A percentile compares a stretch with the other conserved stretches of the same genome.
Evolutionary conservation across 2,113 vertebrate genomes (phyloP).

Genomic region (Ceyx melanurus): DNA sequence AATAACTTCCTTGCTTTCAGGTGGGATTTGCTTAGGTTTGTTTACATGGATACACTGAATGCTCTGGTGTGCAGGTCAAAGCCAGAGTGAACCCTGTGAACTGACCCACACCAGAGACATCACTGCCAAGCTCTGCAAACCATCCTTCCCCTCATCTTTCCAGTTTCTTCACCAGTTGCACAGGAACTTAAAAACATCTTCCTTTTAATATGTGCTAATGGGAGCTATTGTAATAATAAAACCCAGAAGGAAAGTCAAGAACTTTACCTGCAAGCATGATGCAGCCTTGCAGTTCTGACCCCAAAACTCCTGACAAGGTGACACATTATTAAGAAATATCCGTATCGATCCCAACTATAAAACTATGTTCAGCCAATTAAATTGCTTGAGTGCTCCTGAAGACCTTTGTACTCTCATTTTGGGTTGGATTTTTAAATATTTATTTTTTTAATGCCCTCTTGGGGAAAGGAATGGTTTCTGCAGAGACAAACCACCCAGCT

Average conservation of each 20-base stretch:
- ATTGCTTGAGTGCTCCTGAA: background rate
- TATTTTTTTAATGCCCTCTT: background rate
- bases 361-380: constrained; percentile 22
- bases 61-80: background rate
- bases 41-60: constrained; percentile 8
- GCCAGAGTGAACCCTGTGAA: background rate
- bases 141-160: background rate
- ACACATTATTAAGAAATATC: constrained; percentile 1
- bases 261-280: background rate
- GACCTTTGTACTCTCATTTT: background rate
- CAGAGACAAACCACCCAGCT: constrained; percentile 4
- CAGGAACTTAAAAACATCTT: background rate
- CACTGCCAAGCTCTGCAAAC: background rate
- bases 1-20: constrained; percentile 43
- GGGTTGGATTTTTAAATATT: background rate
- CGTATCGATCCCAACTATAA: constrained; percentile 31
- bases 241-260: background rate
- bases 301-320: constrained; percentile 29
- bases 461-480: constrained; percentile 25
- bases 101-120: rapidly evolving
- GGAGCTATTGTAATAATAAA: background rate
- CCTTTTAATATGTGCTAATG: background rate
- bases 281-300: background rate
- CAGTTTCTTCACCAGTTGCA: background rate
- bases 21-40: constrained; percentile 46